Evolutionary conservation across 2,888 invertebrate genomes (phyloP).

Genomic region (Homarus gammarus): DNA sequence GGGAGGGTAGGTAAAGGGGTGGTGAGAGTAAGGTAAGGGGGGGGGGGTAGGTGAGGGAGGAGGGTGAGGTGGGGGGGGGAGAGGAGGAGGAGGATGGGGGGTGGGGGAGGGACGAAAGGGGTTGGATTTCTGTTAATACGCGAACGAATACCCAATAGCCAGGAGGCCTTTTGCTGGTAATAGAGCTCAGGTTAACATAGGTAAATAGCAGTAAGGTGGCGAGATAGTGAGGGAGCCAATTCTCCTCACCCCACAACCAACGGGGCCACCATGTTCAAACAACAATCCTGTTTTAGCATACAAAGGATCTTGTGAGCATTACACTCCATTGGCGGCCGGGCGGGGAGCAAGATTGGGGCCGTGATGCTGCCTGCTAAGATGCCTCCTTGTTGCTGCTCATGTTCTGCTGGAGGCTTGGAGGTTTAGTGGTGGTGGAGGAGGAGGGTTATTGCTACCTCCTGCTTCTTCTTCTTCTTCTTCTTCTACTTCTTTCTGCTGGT

Average conservation of each 20-base stretch:
- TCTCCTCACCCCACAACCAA: conserved; percentile 47
- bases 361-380: conserved; percentile 27
- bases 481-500: no score
- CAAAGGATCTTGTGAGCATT: conserved; percentile 53
- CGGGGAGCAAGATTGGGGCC: conserved; percentile 41
- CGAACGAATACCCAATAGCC: conserved; percentile 18
- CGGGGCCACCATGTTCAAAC: conserved; percentile 36
- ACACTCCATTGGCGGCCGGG: conserved; percentile 35
- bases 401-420: neutral
- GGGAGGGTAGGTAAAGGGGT: no score
- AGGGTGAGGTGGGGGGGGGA: no score
- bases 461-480: no score
- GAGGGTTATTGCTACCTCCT: neutral
- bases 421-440: neutral
- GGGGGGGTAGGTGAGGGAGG: no score
- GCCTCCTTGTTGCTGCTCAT: neutral
- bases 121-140: conserved; percentile 27
- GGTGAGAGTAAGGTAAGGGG: no score
- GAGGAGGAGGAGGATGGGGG: no score
- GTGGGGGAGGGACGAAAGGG: no score
- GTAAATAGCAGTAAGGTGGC: conserved; percentile 52
- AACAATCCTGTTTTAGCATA: conserved; percentile 50
- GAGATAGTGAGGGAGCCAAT: conserved; percentile 49
- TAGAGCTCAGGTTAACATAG: conserved; percentile 46
- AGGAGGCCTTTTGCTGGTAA: conserved; percentile 26